A percentile compares a stretch with the other conserved stretches of the same genome.
These are phyloP conservation scores for Pterois miles DNA, from an alignment of 2,797 vertebrate species.

Conservation along the genomic window DNA sequence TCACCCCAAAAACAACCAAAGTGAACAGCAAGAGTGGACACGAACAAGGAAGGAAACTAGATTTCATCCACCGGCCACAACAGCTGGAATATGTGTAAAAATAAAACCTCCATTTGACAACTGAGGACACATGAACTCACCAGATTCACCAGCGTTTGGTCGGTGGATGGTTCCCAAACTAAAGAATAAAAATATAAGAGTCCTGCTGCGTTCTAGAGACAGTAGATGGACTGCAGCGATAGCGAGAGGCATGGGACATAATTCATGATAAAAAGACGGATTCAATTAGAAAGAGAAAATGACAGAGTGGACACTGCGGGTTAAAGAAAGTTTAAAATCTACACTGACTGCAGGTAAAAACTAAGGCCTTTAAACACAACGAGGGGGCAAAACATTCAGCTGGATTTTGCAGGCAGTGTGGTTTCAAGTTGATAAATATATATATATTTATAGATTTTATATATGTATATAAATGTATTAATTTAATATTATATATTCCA, in stretches of 20 bases:
- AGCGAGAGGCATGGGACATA: not conserved
- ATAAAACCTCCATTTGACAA: not conserved
- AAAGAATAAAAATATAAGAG: not conserved
- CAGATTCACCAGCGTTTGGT: not conserved
- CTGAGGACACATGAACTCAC: not conserved
- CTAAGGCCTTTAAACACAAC: constrained; percentile 71
- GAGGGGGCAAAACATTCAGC: constrained; percentile 75
- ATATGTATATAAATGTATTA: constrained; percentile 63
- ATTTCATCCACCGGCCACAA: not conserved
- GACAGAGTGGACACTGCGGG: not conserved
- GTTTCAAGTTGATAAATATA: constrained; percentile 21
- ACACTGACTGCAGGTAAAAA: constrained; percentile 47
- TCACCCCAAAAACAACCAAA: constrained; percentile 1
- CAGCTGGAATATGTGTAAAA: not conserved
- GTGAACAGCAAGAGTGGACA: not conserved
- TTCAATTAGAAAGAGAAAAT: not conserved
- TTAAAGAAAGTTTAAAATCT: constrained; percentile 52
- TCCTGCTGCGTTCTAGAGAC: not conserved
- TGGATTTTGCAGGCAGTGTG: constrained; percentile 69
- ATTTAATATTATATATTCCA: constrained; percentile 48
- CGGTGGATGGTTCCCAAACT: not conserved
- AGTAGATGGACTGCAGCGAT: not conserved
- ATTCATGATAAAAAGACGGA: constrained; percentile 23
- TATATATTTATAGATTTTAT: constrained; percentile 7
- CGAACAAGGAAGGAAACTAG: not conserved